phyloP scores from a whole-genome alignment of 2,113 vertebrate genomes.

The Prolemur simus region DNA sequence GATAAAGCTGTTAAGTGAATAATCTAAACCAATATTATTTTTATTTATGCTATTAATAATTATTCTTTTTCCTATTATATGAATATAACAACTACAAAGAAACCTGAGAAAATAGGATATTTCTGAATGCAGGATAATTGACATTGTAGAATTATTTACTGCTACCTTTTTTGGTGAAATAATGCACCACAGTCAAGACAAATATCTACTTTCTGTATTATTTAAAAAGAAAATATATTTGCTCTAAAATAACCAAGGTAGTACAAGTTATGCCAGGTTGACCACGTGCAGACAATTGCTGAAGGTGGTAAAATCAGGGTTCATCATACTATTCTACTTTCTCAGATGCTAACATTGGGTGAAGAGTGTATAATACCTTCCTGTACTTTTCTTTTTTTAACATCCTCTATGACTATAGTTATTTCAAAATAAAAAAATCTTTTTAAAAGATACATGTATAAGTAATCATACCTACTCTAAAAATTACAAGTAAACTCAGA shows the following conservation, averaged over 20 bases:
- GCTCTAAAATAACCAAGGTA: background rate
- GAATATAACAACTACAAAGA: background rate
- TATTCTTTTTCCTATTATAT: background rate
- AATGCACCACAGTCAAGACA: background rate
- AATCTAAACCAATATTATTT: background rate
- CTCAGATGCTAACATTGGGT: background rate
- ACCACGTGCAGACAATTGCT: background rate
- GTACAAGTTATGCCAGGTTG: background rate
- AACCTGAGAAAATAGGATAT: background rate
- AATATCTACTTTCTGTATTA: background rate
- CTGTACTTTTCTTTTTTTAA: background rate
- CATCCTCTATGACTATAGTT: background rate
- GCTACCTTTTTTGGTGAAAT: background rate
- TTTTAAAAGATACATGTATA: no score
- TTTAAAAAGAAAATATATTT: background rate
- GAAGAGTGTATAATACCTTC: background rate
- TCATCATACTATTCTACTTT: background rate
- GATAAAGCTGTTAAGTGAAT: background rate
- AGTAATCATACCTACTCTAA: background rate
- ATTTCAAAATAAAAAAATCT: background rate
- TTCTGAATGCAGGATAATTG: background rate
- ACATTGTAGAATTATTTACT: background rate
- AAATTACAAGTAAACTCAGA: slow-evolving; percentile 19
- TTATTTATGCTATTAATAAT: background rate
- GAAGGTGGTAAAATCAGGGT: background rate